These are phyloP conservation scores for Drosophila sordidula DNA, from an alignment of 2,888 invertebrate species.

Conservation along the genomic window DNA sequence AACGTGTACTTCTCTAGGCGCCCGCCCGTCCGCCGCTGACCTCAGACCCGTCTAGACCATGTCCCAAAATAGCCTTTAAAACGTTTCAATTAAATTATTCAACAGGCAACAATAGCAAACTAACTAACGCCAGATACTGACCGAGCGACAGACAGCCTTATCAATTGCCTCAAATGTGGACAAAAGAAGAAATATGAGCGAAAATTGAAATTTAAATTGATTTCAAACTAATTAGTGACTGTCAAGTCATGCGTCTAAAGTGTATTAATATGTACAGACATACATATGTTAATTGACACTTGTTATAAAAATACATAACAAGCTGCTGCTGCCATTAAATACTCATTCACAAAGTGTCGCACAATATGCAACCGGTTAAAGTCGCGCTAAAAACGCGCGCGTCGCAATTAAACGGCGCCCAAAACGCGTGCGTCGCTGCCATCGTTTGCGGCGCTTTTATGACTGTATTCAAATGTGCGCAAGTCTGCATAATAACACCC, in stretches of 20 bases:
- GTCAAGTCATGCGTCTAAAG: slow-evolving; percentile 32
- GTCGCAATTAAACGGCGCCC: slow-evolving; percentile 66
- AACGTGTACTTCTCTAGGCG: not conserved
- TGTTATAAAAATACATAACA: slow-evolving; percentile 43
- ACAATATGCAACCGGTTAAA: slow-evolving; percentile 60
- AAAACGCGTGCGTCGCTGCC: slow-evolving; percentile 41
- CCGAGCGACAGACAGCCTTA: slow-evolving; percentile 25
- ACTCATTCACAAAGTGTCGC: slow-evolving; percentile 55
- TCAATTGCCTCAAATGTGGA: slow-evolving; percentile 23
- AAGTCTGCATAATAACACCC: slow-evolving; percentile 38
- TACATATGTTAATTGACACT: slow-evolving; percentile 65
- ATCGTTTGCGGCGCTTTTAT: slow-evolving; percentile 43
- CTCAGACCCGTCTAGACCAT: not conserved
- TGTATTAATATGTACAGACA: slow-evolving; percentile 25
- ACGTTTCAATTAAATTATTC: slow-evolving; percentile 27
- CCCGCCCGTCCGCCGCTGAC: slow-evolving; percentile 6
- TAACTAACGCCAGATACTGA: slow-evolving; percentile 17
- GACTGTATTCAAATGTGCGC: slow-evolving; percentile 55
- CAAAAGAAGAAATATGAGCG: slow-evolving; percentile 4
- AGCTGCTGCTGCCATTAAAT: slow-evolving; percentile 32
- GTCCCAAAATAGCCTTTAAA: slow-evolving; percentile 14
- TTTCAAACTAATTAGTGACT: slow-evolving; percentile 54
- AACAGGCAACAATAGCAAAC: not conserved
- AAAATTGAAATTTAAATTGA: slow-evolving; percentile 50
- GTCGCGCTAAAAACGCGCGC: slow-evolving; percentile 45